phyloP scores from a whole-genome alignment of 2,797 vertebrate genomes.

The Siniperca undulata region DNA sequence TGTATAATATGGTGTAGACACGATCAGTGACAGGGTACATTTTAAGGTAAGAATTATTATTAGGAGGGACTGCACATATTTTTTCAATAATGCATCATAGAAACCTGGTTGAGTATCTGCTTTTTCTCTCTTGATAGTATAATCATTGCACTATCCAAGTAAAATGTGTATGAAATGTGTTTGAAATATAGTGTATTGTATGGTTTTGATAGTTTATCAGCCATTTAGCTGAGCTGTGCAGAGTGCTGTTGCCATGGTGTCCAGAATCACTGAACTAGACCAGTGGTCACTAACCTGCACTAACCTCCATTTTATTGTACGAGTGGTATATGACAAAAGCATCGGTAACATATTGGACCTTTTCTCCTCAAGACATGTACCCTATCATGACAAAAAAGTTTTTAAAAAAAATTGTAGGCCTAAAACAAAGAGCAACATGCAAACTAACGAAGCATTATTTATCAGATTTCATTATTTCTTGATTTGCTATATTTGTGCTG shows the following conservation, averaged over 20 bases:
- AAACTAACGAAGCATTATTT: not conserved
- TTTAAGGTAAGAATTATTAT: not conserved
- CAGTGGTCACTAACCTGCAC: conserved; percentile 35
- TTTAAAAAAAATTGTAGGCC: no score
- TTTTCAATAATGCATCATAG: not conserved
- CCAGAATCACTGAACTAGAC: conserved; percentile 20
- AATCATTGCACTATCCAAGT: not conserved
- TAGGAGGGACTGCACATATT: not conserved
- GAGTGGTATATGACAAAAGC: conserved; percentile 29
- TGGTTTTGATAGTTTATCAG: conserved; percentile 1
- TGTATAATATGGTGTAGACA: not conserved
- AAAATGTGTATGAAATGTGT: conserved; percentile 4
- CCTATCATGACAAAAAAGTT: not conserved
- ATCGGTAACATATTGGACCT: not conserved
- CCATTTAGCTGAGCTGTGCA: conserved; percentile 15
- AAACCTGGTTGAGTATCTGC: not conserved
- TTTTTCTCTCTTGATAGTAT: not conserved
- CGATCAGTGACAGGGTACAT: not conserved
- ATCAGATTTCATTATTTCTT: conserved; percentile 6
- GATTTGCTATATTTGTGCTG: not conserved
- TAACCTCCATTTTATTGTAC: conserved; percentile 30
- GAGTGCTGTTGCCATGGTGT: conserved; percentile 45
- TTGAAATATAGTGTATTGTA: not conserved
- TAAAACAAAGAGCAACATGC: not conserved
- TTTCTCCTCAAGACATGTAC: not conserved